phyloP scores from a whole-genome alignment of 2,797 vertebrate genomes.

The Falco berigora region DNA sequence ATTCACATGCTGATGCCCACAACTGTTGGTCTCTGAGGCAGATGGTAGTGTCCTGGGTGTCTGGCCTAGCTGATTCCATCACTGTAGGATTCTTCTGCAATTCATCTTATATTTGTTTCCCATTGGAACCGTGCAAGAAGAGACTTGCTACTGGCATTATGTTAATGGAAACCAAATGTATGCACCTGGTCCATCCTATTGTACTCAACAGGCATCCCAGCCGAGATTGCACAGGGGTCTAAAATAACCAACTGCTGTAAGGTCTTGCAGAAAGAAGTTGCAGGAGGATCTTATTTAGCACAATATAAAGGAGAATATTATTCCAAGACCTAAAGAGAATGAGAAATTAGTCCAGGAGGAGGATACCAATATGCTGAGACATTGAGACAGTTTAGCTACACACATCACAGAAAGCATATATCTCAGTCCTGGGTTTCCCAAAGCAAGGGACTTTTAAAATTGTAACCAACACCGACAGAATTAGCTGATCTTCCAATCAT shows the following conservation, averaged over 20 bases:
- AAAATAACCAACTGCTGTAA: background rate
- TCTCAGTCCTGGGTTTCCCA: background rate
- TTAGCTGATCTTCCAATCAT: background rate
- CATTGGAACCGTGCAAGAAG: conserved; percentile 51
- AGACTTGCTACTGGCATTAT: conserved; percentile 11
- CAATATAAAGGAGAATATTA: background rate
- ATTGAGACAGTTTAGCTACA: background rate
- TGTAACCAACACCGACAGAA: background rate
- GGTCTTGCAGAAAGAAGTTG: background rate
- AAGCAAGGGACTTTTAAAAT: background rate
- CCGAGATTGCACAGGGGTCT: background rate
- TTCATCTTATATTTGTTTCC: conserved; percentile 30
- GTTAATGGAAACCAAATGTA: background rate
- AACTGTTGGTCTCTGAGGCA: conserved; percentile 16
- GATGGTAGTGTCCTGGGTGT: conserved; percentile 51
- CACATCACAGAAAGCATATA: background rate
- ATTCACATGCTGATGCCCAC: conserved; percentile 49
- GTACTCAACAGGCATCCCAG: background rate
- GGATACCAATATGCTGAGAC: background rate
- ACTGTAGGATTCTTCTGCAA: conserved; percentile 27
- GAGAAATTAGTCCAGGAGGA: background rate
- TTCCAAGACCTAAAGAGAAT: background rate
- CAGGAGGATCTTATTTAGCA: background rate
- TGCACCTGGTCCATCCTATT: conserved; percentile 7
- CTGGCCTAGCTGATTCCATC: conserved; percentile 52